A percentile compares a stretch with the other conserved stretches of the same genome.
These are phyloP conservation scores for Ceriagrion tenellum DNA, from an alignment of 2,888 invertebrate genomes.

Conservation along the genomic window DNA sequence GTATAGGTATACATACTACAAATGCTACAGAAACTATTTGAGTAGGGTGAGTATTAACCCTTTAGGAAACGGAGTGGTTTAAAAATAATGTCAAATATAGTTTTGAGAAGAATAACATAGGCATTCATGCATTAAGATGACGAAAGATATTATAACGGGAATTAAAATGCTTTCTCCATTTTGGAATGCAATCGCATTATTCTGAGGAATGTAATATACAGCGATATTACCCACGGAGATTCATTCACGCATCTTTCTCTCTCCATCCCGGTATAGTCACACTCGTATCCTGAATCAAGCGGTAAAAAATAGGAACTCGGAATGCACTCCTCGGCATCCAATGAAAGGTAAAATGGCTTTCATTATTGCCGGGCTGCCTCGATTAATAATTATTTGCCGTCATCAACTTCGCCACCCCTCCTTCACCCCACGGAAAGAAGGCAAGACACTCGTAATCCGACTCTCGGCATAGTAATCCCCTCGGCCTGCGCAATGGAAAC, in stretches of 20 bases:
- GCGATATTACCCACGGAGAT: background rate
- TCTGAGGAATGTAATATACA: background rate
- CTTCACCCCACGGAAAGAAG: background rate
- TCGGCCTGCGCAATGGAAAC: background rate
- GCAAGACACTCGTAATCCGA: background rate
- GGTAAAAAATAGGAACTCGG: background rate
- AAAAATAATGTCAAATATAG: too few relatives aligned
- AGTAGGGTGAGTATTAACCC: too few relatives aligned
- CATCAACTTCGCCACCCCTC: background rate
- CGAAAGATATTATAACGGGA: background rate
- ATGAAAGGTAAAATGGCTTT: background rate
- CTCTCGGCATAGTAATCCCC: background rate
- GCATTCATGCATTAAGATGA: too few relatives aligned
- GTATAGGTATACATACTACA: too few relatives aligned
- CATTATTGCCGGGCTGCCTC: background rate
- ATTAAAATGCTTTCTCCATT: background rate
- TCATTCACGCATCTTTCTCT: background rate
- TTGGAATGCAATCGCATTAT: background rate
- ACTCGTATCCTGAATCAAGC: background rate
- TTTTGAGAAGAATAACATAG: too few relatives aligned
- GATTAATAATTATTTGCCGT: slow-evolving; percentile 19
- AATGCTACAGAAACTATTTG: too few relatives aligned
- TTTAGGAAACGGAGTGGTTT: too few relatives aligned
- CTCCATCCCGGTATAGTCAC: background rate
- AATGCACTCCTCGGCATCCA: background rate